Evolutionary conservation across 2,113 vertebrate species (phyloP), one percentile per base, ranked within the genome.

Genomic region (Varanus salvator): DNA sequence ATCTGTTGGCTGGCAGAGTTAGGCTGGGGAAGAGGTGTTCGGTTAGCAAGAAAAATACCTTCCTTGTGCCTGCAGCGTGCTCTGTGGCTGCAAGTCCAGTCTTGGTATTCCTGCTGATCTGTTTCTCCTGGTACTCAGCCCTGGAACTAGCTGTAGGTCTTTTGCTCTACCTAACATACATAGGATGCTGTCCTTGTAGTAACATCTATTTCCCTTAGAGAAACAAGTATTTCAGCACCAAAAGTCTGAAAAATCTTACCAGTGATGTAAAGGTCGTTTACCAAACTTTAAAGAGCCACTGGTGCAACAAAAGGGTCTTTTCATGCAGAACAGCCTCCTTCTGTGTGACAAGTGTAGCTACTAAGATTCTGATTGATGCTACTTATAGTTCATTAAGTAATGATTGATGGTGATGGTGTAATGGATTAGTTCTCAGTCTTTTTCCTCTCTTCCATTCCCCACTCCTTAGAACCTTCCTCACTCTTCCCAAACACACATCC

Each of bases 361-460:
- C 31, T 80, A 78, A 69, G 60, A 89, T 21, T 77, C 81, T 85
- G 64, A 69, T 69, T 25, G 50, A 89, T 85, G 83, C 64, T 77
- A 54, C 66, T 85, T 83, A 88, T 44, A 88, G 54, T 60, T 85
- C 50, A 85, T 78, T 90, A 85, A 89, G 69, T 31, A 87, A 87
- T 69, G 50, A 90, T 85, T 57, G 50, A 90, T 85, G 74, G 44
- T 25, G 25, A 52, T 50, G 15, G 74, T 38, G 21, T 85, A 69
- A 89, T 54, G 52, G 87, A 88, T 71, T 25, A 71, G 19, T 34
- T 85, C 64, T 38, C 71, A 3, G 11, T 75, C 38, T 57, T n/a
- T 31, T 85, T 23, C 75, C 52, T 78, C 78, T 54, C n/a, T 54
- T 89, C 81, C 68, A 44, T 85, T 77, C 78, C 29, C 12, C 48